Base-by-base conservation (phyloP, 2,113 vertebrate genomes). In the Cercocebus atys region DNA sequence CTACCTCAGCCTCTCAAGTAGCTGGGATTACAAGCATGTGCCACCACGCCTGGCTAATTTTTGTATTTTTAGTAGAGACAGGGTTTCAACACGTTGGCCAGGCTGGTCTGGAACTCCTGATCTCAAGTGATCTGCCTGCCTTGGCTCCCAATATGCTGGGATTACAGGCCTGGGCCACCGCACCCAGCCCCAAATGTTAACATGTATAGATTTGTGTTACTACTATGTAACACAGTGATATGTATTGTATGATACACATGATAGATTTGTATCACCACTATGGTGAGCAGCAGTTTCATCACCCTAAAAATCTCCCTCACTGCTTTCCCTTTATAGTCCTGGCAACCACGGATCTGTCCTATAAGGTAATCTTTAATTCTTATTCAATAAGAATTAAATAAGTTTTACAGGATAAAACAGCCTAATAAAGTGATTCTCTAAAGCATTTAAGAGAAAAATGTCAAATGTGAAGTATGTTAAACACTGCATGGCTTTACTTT, bases 401-500 rank as follows among this genome's bases (percentile, higher is more conserved):
- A 70, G 32, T 78, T 97, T 87, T 52, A 32, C 18, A 93, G 50
- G 17, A 43, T 64, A 96, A 94, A 40, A 52, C 7, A 90, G 61
- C 13, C 14, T 87, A 94, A 59, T 72, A 93, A 95, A 88, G 40
- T 90, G 8, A 92, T 52, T 93, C 10, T 81, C 38, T 89, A 87
- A 88, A 96, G 72, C 16, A 88, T 66, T 80, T 88, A 47, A 93
- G 93, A 92, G 35, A 96, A 97, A 95, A 97, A 13, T 43, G 47
- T 70, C 89, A 94, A 45, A 87, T 61, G 14, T 1, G 10, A 94
- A 86, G 9, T 72, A 90, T 12, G 18, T 82, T 83, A 93, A 85
- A 81, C 40, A 38, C 6, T 38, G 40, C 40, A 82, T 82, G 4
- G 27, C 85, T 96, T 50, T 96, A 73, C 84, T 70, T 93, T 92